A percentile compares a stretch with the other conserved stretches of the same genome.
These are phyloP conservation scores for Ditula angustiorana DNA, from an alignment of 2,888 invertebrate species.

Conservation along the genomic window DNA sequence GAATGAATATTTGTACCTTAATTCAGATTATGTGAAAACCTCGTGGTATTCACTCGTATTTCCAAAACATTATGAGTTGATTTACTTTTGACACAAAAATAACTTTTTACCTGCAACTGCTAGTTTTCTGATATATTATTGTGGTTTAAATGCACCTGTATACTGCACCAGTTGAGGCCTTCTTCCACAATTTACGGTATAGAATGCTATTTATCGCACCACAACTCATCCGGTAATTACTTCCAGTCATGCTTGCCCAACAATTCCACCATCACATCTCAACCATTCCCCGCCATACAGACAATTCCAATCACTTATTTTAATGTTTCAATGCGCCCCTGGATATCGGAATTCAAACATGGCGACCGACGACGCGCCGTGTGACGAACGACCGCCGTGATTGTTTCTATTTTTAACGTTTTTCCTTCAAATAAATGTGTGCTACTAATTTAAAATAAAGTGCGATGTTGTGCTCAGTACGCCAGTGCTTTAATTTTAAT, in stretches of 20 bases:
- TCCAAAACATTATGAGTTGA: too few species aligned
- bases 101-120: too few species aligned
- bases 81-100: too few species aligned
- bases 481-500: conserved; percentile 48
- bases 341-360: conserved; percentile 74
- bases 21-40: too few species aligned
- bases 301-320: conserved; percentile 21
- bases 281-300: background rate
- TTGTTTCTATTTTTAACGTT: conserved; percentile 62
- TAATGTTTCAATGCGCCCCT: conserved; percentile 61
- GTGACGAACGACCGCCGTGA: conserved; percentile 71
- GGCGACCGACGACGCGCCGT: conserved; percentile 77
- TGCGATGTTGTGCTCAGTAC: conserved; percentile 46
- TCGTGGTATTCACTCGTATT: too few species aligned
- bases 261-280: background rate
- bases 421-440: conserved; percentile 47
- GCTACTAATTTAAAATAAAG: conserved; percentile 49
- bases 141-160: too few species aligned
- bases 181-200: background rate
- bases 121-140: too few species aligned
- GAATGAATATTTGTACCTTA: too few species aligned
- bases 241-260: background rate
- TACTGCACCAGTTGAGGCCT: background rate
- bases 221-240: background rate
- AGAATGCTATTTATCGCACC: background rate